Base-by-base conservation (phyloP, 2,113 vertebrate genomes). In the Burhinus oedicnemus region DNA sequence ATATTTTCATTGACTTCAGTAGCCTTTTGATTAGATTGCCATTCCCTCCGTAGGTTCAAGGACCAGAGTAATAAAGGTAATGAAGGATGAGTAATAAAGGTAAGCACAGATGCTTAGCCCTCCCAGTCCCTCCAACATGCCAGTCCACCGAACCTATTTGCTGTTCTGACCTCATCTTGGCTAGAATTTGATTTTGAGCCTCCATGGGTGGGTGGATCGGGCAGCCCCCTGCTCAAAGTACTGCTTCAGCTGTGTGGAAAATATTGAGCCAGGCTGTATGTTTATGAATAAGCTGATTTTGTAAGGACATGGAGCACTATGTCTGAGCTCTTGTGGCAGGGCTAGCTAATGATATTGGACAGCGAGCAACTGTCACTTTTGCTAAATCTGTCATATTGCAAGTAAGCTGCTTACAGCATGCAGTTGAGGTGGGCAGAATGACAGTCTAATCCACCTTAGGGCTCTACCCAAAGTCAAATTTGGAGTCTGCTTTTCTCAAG, bases 231-330 rank as follows among this genome's bases (percentile, higher is more conserved):
- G 30, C 64, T 74, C 61, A 21, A 77, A 32, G 27, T 16, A 16
- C 34, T 49, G 9, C 29, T 52, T 93, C 45, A 75, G 40, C 64
- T 60, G 6, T 8, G 11, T 47, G 23, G 68, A 58, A 82, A 87
- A 51, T 14, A 57, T 5, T 72, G 42, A 80, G 40, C 34, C 49
- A 60, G 81, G 45, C 87, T 74, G 38, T 44, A 30, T 79, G 58
- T 70, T 85, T 92, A 89, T 87, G 87, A 94, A 97, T 94, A 87
- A 95, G 81, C 81, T 85, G 93, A 45, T 95, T 96, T 91, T 89
- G 52, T 62, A 42, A 23, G 65, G 66, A 77, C 83, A 69, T 45
- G 89, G 70, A 87, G 54, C 54, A 74, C 40, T 44, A 6, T 12
- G 75, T 87, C 91, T 93, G 81, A 95, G 84, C 84, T 66, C 75